Evolutionary conservation across 2,113 vertebrate species (phyloP), one percentile per base, ranked within the genome.

Genomic region (Marmota flaviventris): DNA sequence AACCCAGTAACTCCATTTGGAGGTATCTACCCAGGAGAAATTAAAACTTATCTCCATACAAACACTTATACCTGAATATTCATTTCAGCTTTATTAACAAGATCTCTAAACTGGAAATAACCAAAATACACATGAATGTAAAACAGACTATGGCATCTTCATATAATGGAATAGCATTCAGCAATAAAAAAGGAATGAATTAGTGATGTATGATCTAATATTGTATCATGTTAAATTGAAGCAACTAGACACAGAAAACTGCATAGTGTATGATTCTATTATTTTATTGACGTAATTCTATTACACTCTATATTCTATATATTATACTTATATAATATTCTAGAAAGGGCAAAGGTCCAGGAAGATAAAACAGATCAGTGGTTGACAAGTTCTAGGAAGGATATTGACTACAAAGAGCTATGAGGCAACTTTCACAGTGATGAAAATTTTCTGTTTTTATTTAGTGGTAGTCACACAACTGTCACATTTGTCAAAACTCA

Each of bases 401-500:
- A 63, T 24, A 27, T 11, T 27, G 24, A 63, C 25, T 63, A 7
- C 3, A 63, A 63, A 63, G 61, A 10, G 8, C 61, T 3, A 63
- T 63, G 61, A 63, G 61, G 61, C 24, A 81, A 69, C 29, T 51
- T 53, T 14, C 29, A 13, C 53, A 92, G 53, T 16, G 37, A n/a
- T n/a, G 39, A 75, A 67, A 86, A 89, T 67, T 29, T 56, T 88
- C 82, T 69, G 18, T 88, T 39, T 73, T 90, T 96, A 51, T 63
- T 96, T 84, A 32, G 5, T 90, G 77, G 42, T 76, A 81, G 79
- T 92, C 92, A 77, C 18, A 48, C 34, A 67, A 85, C 72, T 78
- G 61, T 92, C 72, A 82, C 20, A 61, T 82, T 96, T 91, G 72
- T 90, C 67, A 94, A 90, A 94, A 83, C 77, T 81, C 53, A 53